These are phyloP conservation scores for Sisor rabdophorus DNA, from an alignment of 2,113 vertebrate species.

Conservation along the genomic window DNA sequence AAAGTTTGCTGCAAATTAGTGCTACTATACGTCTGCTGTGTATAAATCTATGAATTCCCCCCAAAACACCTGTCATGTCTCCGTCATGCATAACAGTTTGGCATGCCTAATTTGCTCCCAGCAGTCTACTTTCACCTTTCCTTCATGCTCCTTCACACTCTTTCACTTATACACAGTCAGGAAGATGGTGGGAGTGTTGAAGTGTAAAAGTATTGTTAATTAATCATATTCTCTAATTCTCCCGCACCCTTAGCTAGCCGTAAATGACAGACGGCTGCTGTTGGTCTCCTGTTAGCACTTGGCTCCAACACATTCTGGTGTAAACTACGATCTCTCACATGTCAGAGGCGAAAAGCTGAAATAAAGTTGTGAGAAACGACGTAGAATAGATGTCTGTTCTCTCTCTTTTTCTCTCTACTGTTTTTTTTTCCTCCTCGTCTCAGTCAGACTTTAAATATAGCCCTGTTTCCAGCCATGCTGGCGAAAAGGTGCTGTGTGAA, in stretches of 20 bases:
- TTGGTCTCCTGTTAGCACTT: constrained; percentile 5
- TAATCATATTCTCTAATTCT: constrained; percentile 38
- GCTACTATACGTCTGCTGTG: constrained; percentile 4
- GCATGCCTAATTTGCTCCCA: constrained; percentile 16
- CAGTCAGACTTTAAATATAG: constrained; percentile 36
- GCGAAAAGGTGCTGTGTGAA: background rate
- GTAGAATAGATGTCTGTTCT: constrained; percentile 28
- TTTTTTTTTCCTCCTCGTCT: constrained; percentile 10
- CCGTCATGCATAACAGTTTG: constrained; percentile 15
- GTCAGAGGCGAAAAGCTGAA: constrained; percentile 23
- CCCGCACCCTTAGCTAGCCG: background rate
- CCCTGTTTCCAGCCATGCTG: constrained; percentile 29
- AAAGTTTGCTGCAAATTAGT: constrained; percentile 13
- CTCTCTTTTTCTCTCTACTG: constrained; percentile 10
- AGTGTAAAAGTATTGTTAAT: constrained; percentile 41
- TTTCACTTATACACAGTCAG: background rate
- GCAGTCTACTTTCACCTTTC: constrained; percentile 36
- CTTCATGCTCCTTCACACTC: constrained; percentile 12
- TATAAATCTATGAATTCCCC: constrained; percentile 14
- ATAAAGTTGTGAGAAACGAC: constrained; percentile 13
- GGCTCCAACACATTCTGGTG: constrained; percentile 14
- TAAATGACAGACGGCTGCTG: constrained; percentile 10
- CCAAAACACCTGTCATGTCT: constrained; percentile 21
- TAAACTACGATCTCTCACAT: constrained; percentile 25
- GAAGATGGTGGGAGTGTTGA: constrained; percentile 14